Percentiles rank a stretch among this genome's conserved stretches.
Conservation (phyloP, 2,113 vertebrate genomes). For the Planiliza haematocheilus region DNA sequence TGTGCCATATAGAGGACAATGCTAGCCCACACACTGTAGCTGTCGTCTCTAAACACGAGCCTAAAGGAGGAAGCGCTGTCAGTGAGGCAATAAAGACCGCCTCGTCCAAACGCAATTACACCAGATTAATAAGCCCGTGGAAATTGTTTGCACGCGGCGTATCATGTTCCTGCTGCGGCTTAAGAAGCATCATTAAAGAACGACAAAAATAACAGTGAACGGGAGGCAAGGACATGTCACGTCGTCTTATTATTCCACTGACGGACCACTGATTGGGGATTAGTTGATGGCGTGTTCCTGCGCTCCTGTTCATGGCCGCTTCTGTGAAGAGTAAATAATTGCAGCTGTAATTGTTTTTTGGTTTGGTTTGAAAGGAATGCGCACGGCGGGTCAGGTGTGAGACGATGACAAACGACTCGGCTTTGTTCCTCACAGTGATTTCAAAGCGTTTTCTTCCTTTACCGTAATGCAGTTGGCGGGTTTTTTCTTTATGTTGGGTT, state of each 20-base stretch:
- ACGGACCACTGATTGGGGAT: constrained; percentile 25
- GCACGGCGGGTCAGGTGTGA: background rate
- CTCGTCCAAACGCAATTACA: constrained; percentile 33
- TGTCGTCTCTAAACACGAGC: background rate
- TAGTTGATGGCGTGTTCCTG: background rate
- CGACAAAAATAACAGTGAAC: constrained; percentile 24
- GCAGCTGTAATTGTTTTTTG: constrained; percentile 38
- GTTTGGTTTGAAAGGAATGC: constrained; percentile 20
- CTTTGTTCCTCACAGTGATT: too few species aligned
- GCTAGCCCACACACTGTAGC: background rate
- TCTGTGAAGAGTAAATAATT: constrained; percentile 31
- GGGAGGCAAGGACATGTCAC: background rate
- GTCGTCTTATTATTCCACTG: constrained; percentile 31
- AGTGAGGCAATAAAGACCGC: constrained; percentile 15
- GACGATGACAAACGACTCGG: constrained; percentile 1
- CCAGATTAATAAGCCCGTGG: constrained; percentile 35
- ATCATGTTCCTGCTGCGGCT: constrained; percentile 28
- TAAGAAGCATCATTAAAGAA: constrained; percentile 43
- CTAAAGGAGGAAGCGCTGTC: background rate
- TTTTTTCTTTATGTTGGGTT: background rate
- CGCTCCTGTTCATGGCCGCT: background rate
- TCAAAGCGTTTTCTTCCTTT: background rate
- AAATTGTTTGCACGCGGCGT: constrained; percentile 28
- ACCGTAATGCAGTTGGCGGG: background rate
- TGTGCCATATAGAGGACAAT: background rate